These are phyloP conservation scores for Microctonus brassicae DNA, from an alignment of 2,888 invertebrate genomes.

Conservation along the genomic window DNA sequence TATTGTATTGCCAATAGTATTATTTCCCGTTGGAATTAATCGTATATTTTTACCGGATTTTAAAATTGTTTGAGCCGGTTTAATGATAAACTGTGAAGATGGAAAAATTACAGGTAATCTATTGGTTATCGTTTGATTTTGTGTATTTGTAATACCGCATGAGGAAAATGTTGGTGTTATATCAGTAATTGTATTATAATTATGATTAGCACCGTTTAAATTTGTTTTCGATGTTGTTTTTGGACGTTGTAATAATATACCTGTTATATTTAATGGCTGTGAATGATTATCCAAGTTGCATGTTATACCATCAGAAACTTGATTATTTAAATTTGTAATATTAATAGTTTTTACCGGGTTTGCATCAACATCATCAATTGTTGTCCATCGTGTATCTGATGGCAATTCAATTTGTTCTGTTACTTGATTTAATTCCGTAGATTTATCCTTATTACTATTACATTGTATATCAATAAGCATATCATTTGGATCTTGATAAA, in stretches of 20 bases:
- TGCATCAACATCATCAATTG: neutral
- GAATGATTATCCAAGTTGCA: neutral
- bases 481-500: conserved; percentile 49
- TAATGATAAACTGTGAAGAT: conserved; percentile 61
- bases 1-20: conserved; percentile 35
- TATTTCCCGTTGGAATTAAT: conserved; percentile 54
- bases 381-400: conserved; percentile 19
- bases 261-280: neutral
- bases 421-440: neutral
- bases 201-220: neutral
- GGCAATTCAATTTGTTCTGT: conserved; percentile 8
- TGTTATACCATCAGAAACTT: neutral
- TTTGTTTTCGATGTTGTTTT: neutral
- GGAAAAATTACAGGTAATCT: conserved; percentile 57
- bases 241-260: neutral
- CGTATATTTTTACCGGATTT: conserved; percentile 57
- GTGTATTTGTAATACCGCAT: conserved; percentile 46
- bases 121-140: conserved; percentile 54
- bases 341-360: neutral
- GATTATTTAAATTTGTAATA: neutral
- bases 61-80: conserved; percentile 57
- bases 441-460: neutral
- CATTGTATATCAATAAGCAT: conserved; percentile 37
- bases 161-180: neutral
- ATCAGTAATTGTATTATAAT: conserved; percentile 38